Percentiles rank a stretch among this genome's conserved stretches.
phyloP scores from a whole-genome alignment of 2,888 invertebrate species.

The Drosophila diplacantha region DNA sequence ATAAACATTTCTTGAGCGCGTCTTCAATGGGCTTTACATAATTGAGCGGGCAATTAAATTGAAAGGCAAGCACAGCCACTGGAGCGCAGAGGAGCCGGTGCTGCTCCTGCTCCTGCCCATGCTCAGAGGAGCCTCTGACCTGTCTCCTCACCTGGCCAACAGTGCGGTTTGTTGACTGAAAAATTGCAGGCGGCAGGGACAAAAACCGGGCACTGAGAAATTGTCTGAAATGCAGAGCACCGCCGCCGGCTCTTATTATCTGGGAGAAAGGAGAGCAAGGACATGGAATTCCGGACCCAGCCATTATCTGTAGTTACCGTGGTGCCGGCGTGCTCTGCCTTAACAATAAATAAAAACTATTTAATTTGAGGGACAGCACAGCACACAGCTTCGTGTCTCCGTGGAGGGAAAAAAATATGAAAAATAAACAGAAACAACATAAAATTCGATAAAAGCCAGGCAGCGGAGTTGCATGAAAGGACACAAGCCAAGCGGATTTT shows the following conservation, averaged over 20 bases:
- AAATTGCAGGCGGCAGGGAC: conserved; percentile 28
- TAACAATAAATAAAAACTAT: conserved; percentile 74
- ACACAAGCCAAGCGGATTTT: conserved; percentile 16
- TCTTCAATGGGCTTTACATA: conserved; percentile 59
- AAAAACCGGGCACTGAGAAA: conserved; percentile 41
- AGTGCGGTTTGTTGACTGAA: conserved; percentile 42
- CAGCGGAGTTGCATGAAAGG: conserved; percentile 16
- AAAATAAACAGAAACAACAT: conserved; percentile 38
- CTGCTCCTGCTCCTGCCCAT: conserved; percentile 2
- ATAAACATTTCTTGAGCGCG: conserved; percentile 57
- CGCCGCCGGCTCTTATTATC: conserved; percentile 16
- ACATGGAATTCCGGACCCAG: conserved; percentile 40
- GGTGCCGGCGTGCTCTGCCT: conserved; percentile 44
- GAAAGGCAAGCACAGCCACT: conserved; percentile 39
- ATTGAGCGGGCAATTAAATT: conserved; percentile 66
- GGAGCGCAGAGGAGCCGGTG: conserved; percentile 5
- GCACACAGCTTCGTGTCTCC: conserved; percentile 27
- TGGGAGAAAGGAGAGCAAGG: conserved; percentile 17
- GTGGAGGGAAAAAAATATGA: conserved; percentile 48
- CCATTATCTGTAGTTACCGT: conserved; percentile 60
- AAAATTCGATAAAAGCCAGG: conserved; percentile 29
- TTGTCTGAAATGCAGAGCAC: conserved; percentile 37
- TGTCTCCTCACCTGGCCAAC: conserved; percentile 17
- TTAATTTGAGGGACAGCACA: conserved; percentile 66
- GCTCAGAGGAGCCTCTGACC: conserved; percentile 2